Evolutionary conservation across 2,113 vertebrate species (phyloP).

Genomic region (Entosphenus tridentatus): DNA sequence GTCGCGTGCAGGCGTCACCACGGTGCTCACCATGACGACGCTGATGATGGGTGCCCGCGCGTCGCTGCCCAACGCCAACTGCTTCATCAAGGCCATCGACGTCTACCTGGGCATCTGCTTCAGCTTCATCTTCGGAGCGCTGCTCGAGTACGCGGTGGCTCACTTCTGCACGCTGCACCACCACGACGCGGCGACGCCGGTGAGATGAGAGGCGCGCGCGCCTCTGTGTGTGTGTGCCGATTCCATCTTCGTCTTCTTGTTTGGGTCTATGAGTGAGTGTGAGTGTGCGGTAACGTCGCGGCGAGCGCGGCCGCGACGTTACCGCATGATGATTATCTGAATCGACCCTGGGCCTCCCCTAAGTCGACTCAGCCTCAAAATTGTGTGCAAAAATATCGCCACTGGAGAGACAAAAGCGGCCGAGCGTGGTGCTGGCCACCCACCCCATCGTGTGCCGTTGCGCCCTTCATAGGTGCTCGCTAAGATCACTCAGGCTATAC

Average conservation of each 20-base stretch:
- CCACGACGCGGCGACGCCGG: slow-evolving; percentile 16
- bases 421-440: too few species aligned
- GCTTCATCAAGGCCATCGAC: slow-evolving; percentile 65
- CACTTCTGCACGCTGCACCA: slow-evolving; percentile 51
- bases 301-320: slow-evolving; percentile 8
- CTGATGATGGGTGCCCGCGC: slow-evolving; percentile 66
- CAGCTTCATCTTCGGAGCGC: slow-evolving; percentile 60
- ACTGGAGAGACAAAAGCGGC: too few species aligned
- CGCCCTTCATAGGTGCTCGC: too few species aligned
- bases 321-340: too few species aligned
- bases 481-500: too few species aligned
- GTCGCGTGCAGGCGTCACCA: slow-evolving; percentile 36
- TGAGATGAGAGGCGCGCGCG: slow-evolving; percentile 14
- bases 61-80: slow-evolving; percentile 56
- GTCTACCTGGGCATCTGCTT: slow-evolving; percentile 65
- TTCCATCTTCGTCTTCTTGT: slow-evolving; percentile 9
- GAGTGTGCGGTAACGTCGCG: slow-evolving; percentile 8
- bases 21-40: slow-evolving; percentile 61
- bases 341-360: too few species aligned
- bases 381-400: too few species aligned
- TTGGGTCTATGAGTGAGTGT: not conserved
- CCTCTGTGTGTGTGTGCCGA: not conserved
- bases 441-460: too few species aligned
- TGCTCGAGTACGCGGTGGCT: slow-evolving; percentile 55
- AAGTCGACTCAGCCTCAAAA: too few species aligned